Base-by-base conservation (phyloP, 2,888 invertebrate species). In the Drosophila dives region DNA sequence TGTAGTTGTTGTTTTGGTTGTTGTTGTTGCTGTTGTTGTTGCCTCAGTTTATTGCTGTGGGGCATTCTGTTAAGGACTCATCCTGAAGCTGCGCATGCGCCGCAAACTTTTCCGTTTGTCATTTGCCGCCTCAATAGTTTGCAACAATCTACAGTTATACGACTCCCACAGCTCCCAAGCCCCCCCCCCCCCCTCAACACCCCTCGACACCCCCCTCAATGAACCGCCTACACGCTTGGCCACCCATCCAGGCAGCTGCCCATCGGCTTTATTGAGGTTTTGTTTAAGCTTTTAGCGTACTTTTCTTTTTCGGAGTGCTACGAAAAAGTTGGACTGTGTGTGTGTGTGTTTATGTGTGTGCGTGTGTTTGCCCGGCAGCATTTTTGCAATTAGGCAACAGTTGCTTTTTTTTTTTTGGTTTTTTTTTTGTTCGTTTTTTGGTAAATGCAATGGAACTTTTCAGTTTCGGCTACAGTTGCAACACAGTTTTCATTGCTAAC, bases 351-450 rank as follows among this genome's bases (percentile, higher is more conserved):
- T 42, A 36, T 62, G 38, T 64, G 53, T 53, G 36, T 71, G 60
- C 63, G 68, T 70, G 45, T 78, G 74, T 84, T 86, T 87, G 89
- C 80, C 85, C 80, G 67, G 80, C 87, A 87, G 86, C 88, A 83
- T 89, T 88, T 89, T 88, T 76, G 86, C 86, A 86, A 86, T 86
- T 86, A 86, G 90, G 86, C 88, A 89, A 89, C 86, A 83, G 88
- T 89, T 89, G 84, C 81, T 75, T 69, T 72, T 83, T 77, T 75
- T 38, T 59, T 50, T 51, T 62, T 23, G 23, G 72, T 72, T 75
- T 61, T 32, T n/a, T 38, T 59, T 50, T 51, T 62, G 58, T 68
- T 64, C 40, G 59, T 59, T 64, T 59, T 60, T 72, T 65, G 60
- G 75, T 61, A 60, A 86, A 84, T 89, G 86, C 86, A 89, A 72